These are phyloP conservation scores for Gavia stellata DNA, from an alignment of 2,113 vertebrate genomes.

Conservation along the genomic window DNA sequence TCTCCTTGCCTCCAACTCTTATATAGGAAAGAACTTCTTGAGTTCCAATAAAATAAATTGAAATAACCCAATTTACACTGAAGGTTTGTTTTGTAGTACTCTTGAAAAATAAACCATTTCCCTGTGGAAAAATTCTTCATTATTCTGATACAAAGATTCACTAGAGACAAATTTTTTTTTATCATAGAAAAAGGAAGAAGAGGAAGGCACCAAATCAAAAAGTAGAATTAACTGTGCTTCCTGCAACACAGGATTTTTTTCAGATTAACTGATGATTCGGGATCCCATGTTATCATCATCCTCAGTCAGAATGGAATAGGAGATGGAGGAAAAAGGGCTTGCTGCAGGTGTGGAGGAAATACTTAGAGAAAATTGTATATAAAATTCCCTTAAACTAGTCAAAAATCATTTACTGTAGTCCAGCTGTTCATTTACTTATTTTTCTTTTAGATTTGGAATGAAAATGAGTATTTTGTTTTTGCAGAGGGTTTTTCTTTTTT, in stretches of 20 bases:
- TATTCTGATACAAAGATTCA: not conserved
- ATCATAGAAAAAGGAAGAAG: not conserved
- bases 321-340: not conserved
- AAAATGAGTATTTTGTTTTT: slow-evolving; percentile 52
- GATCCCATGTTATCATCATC: not conserved
- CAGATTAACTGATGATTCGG: slow-evolving; percentile 21
- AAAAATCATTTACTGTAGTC: slow-evolving; percentile 38
- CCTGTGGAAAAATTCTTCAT: not conserved
- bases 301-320: not conserved
- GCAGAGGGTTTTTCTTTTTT: slow-evolving; percentile 3
- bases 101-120: not conserved
- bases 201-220: not conserved
- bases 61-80: not conserved
- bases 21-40: not conserved
- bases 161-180: not conserved
- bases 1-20: not conserved
- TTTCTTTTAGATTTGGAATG: slow-evolving; percentile 42
- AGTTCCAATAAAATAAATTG: not conserved
- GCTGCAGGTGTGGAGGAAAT: slow-evolving; percentile 62
- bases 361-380: slow-evolving; percentile 39
- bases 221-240: not conserved
- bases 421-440: slow-evolving; percentile 56
- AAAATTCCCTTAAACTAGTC: slow-evolving; percentile 41
- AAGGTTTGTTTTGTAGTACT: not conserved
- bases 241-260: not conserved